A percentile compares a stretch with the other conserved stretches of the same genome.
phyloP scores from a whole-genome alignment of 2,113 vertebrate species.

The Ginglymostoma cirratum region DNA sequence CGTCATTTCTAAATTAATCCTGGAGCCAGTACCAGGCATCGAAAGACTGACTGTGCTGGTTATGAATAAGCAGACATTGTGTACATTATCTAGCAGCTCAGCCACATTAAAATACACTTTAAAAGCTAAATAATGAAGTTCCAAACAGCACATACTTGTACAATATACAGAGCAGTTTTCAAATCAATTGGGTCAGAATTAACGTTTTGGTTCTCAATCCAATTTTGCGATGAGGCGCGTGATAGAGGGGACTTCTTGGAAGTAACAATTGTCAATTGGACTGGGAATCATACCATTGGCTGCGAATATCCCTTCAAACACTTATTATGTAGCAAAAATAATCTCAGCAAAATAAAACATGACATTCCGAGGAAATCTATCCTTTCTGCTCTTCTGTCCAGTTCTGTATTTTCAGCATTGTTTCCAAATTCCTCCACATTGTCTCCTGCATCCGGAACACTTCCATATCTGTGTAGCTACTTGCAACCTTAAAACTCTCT shows the following conservation, averaged over 20 bases:
- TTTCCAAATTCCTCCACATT: neutral
- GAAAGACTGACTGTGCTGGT: neutral
- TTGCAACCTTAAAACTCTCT: neutral
- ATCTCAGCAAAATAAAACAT: neutral
- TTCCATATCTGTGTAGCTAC: neutral
- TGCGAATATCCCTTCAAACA: neutral
- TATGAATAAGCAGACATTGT: neutral
- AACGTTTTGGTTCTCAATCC: neutral
- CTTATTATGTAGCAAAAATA: neutral
- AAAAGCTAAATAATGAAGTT: neutral
- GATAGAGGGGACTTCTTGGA: neutral
- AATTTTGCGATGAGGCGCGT: neutral
- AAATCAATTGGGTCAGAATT: neutral
- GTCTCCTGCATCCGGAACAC: neutral
- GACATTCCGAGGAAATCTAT: neutral
- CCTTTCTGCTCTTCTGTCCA: neutral
- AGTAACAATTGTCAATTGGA: neutral
- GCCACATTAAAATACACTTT: conserved; percentile 18
- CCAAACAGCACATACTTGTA: neutral
- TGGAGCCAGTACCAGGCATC: neutral
- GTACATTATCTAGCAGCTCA: neutral
- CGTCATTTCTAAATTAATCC: conserved; percentile 15
- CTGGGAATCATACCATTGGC: neutral
- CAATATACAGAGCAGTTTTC: neutral
- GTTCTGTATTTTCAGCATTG: too few relatives aligned